Percentiles rank a stretch among this genome's conserved stretches.
Evolutionary conservation across 2,113 vertebrate genomes (phyloP).

Genomic region (Helogale parvula): DNA sequence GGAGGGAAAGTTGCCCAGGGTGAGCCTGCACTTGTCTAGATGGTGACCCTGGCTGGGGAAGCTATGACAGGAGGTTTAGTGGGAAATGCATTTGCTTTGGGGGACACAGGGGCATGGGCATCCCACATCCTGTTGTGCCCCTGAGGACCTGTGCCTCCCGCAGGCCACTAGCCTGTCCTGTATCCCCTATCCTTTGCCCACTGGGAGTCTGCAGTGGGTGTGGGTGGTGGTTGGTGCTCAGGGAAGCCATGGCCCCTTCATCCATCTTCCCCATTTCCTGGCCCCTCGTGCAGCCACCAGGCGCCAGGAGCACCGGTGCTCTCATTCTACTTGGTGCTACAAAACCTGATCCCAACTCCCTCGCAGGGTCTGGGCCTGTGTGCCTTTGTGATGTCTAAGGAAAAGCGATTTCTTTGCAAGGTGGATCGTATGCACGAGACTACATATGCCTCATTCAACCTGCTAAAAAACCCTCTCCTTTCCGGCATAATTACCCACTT

Average conservation of each 20-base stretch:
- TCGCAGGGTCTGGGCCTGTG: background rate
- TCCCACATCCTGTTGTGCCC: background rate
- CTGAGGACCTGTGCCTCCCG: background rate
- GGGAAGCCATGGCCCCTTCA: background rate
- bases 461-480: background rate
- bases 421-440: background rate
- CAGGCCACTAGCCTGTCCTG: background rate
- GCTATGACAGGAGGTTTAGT: background rate
- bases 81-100: background rate
- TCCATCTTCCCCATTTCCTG: background rate
- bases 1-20: background rate
- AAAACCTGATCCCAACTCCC: fast-evolving
- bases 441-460: background rate
- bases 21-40: background rate
- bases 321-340: background rate
- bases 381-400: background rate
- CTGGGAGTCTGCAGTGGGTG: background rate
- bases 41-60: background rate
- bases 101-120: background rate
- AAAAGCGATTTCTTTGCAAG: background rate
- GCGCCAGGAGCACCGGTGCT: background rate
- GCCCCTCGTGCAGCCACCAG: background rate
- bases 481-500: background rate
- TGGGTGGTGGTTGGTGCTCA: background rate
- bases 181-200: background rate